Evolutionary conservation across 2,797 vertebrate genomes (phyloP), one percentile per base, ranked within the genome.

Genomic region (Myripristis murdjan): DNA sequence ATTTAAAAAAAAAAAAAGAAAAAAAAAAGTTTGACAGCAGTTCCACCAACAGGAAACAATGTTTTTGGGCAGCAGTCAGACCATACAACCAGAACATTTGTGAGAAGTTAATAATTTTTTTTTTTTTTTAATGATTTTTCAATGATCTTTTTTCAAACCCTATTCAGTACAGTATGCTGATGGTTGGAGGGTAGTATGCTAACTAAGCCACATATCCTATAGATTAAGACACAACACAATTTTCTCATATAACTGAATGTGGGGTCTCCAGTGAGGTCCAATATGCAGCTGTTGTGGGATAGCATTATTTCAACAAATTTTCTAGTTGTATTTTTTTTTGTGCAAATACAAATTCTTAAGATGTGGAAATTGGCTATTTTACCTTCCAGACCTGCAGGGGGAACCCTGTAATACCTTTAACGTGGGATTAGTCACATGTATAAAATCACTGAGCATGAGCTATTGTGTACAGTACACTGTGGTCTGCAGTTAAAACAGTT

Each of bases 211-310:
- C 11, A 48, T 12, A 47, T 18, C 37, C 2, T 31, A 18, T 0
- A 64, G n/a, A n/a, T n/a, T n/a, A 59, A 46, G 8, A 65, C 24
- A 57, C 44, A 58, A 16, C 37, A 57, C 26, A 68, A 44, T 10
- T 37, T 10, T 37, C 46, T 67, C 55, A 53, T 20, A 28, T 22
- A 33, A 46, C n/a, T 31, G 18, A 65, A 63, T 15, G n/a, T 4
- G 6, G 15, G 41, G 41, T 43, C 41, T n/a, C 16, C 41, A 43
- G n/a, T 2, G 2, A n/a, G 5, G n/a, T 43, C 16, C 16, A 43
- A 12, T 37, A 37, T 37, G 35, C 12, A 37, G 35, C 8, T 15
- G n/a, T 14, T 2, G 41, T 6, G 1, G 3, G 6, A 7, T 15
- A 12, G 39, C 14, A 2, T 4, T 43, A n/a, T 6, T 7, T n/a